Evolutionary conservation across 2,797 vertebrate genomes (phyloP), one percentile per base, ranked within the genome.

Genomic region (Sebastes glaucus): DNA sequence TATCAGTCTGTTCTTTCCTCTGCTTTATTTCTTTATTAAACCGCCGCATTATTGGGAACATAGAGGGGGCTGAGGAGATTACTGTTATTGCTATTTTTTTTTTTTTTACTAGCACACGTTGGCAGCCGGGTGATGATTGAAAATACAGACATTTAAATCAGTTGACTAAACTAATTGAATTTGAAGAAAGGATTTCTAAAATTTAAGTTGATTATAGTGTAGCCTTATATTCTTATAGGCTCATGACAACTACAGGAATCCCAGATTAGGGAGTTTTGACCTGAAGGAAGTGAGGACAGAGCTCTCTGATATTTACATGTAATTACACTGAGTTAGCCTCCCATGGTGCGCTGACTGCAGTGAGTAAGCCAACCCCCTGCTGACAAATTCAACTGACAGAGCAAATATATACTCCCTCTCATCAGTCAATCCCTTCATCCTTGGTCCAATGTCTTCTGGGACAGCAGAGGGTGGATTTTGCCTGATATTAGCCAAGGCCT

Each of bases 401-500:
- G 86, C 81, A 93, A 93, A 92, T 90, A 92, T 87, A 91, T 69
- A 87, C 82, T 85, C 86, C 73, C 83, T 89, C 88, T 92, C 87
- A 89, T 89, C 92, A 88, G 85, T 91, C 90, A 91, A 74, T 92
- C 88, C 89, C 88, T 92, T 90, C 86, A 93, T 89, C 87, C 89
- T 82, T 82, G 86, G 81, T 86, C 87, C 82, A 80, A 69, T 77
- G 93, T 92, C 88, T 93, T 88, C 38, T 82, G 84, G 88, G 89
- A 89, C 38, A 82, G 84, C 89, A 87, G 77, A 87, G 82, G 78
- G 88, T 80, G 90, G 89, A 89, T 91, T 91, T 86, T 83, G 87
- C 64, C 74, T 79, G 78, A 91, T 93, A 92, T 93, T 90, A 93
- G 85, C 85, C 85, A 70, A 80, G 88, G 74, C 78, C 87, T 60